Percentiles rank a stretch among this genome's conserved stretches.
Evolutionary conservation across 2,113 vertebrate species (phyloP).

Genomic region (Suncus etruscus): DNA sequence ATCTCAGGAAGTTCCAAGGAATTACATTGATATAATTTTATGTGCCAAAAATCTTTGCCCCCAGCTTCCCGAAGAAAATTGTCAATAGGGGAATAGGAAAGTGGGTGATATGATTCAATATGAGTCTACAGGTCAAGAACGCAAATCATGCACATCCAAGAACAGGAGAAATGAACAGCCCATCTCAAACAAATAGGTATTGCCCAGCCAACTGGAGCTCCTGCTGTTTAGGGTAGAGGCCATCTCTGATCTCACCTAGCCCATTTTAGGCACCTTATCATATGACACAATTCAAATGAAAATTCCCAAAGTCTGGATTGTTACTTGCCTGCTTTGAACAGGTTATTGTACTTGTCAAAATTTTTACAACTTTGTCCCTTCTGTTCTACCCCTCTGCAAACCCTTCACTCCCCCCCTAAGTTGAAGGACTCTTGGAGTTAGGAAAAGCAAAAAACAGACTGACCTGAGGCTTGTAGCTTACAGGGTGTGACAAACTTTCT

Average conservation of each 20-base stretch:
- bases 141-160: fast-evolving
- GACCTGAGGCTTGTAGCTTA: no score
- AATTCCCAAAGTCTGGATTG: background rate
- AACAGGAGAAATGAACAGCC: background rate
- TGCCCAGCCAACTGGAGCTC: no score
- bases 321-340: background rate
- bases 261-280: background rate
- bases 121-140: background rate
- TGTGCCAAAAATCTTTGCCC: background rate
- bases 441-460: no score
- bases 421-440: no score
- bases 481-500: no score
- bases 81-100: background rate
- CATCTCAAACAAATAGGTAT: background rate
- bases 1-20: background rate
- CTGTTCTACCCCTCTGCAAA: no score
- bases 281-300: background rate
- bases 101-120: background rate
- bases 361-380: no score
- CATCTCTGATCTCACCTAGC: no score
- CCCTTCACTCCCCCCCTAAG: no score
- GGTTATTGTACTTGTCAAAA: background rate
- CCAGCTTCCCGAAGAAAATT: background rate
- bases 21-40: background rate
- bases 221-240: no score